A percentile compares a stretch with the other conserved stretches of the same genome.
These are phyloP conservation scores for Capitella teleta DNA, from an alignment of 1,140 invertebrate genomes.

Conservation along the genomic window DNA sequence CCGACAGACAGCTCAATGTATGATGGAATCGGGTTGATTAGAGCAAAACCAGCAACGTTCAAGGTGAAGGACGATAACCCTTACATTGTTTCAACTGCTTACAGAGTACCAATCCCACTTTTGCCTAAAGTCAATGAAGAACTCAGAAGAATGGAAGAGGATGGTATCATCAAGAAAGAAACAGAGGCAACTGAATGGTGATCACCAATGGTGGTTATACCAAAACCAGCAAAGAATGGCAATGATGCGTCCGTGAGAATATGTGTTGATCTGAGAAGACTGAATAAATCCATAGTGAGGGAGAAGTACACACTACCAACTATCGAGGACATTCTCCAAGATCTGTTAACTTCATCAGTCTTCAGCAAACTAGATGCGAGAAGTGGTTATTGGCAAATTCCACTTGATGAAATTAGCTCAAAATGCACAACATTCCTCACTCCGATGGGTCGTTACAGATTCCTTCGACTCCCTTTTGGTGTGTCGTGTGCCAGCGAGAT, in stretches of 20 bases:
- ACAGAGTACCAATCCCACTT: too few species aligned
- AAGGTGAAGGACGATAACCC: too few species aligned
- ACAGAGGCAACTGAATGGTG: too few species aligned
- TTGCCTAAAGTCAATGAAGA: too few species aligned
- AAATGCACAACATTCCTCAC: not conserved
- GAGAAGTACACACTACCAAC: not conserved
- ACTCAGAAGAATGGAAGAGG: too few species aligned
- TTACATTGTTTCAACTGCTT: too few species aligned
- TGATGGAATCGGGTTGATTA: too few species aligned
- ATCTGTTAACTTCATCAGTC: not conserved
- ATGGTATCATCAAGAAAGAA: too few species aligned
- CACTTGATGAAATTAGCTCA: not conserved
- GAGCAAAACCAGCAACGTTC: too few species aligned
- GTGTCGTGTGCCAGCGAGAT: not conserved
- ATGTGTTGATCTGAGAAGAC: not conserved
- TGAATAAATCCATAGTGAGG: not conserved
- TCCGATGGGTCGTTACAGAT: not conserved
- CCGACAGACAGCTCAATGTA: too few species aligned
- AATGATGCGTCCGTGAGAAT: not conserved
- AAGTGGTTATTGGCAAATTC: not conserved
- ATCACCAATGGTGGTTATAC: too few species aligned
- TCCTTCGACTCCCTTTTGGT: not conserved
- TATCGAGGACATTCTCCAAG: not conserved
- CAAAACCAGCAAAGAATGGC: too few species aligned
- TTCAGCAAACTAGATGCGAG: slow-evolving; percentile 2